Base-by-base conservation (phyloP, 2,113 vertebrate genomes). In the Periophthalmodon schlosseri region DNA sequence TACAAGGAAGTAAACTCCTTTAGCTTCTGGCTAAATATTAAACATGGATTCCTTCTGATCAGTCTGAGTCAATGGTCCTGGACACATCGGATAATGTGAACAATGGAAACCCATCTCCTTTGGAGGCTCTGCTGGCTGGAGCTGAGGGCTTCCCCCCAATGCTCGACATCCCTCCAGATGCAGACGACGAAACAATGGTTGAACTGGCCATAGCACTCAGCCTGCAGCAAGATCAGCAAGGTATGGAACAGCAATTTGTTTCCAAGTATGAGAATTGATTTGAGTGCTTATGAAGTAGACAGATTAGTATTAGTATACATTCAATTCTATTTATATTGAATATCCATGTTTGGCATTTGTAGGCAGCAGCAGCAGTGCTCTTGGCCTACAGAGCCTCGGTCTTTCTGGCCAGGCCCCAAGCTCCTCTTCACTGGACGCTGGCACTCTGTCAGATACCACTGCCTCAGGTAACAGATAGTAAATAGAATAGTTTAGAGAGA, bases 101-200 rank as follows among this genome's bases (percentile, higher is more conserved):
- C 91, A 99, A 99, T 71, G 98, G 97, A 63, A 99, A 99, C 84
- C 97, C 98, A 4, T 99, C 97, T 52, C 97, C 97, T 2, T 88
- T 99, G 87, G 98, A 99, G 90, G 98, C 97, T 81, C 93, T 99
- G 50, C 92, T 99, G 87, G 98, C 97, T 23, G 98, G 97, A 18
- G 97, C 97, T 2, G 98, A 99, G 84, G 98, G 98, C 66, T 99
- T 99, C 83, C 97, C 98, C 0, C 97, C 98, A 0, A 99, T 99
- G 96, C 93, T 99, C 91, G 98, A 99, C 88, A 99, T 99, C 78
- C 98, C 98, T 10, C 98, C 98, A 0, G 98, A 99, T 70, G 98
- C 98, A 8, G 98, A 99, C 77, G 98, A 99, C 69, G 98, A 99
- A 93, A 99, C 98, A 52, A 99, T 99, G 98, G 98, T 99, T 77